phyloP scores from a whole-genome alignment of 1,140 invertebrate species.

The Zaprionus camerounensis region DNA sequence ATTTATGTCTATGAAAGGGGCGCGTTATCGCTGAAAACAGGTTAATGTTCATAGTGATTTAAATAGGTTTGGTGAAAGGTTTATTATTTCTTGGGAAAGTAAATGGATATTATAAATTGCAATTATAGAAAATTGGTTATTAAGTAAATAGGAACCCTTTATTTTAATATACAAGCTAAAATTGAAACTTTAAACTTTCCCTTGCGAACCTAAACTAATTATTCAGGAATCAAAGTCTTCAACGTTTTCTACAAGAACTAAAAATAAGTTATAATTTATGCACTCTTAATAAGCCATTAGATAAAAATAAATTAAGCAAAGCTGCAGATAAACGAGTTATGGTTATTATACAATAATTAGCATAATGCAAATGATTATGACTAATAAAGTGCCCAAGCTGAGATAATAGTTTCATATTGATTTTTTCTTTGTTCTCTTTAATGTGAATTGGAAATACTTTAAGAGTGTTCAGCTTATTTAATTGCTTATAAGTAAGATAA shows the following conservation, averaged over 20 bases:
- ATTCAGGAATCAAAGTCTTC: neutral
- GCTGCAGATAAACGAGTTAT: conserved; percentile 25
- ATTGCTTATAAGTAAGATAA: neutral
- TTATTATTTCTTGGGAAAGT: neutral
- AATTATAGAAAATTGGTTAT: neutral
- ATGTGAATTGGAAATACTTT: neutral
- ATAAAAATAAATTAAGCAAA: conserved; percentile 17
- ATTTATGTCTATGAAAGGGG: neutral
- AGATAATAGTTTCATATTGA: neutral
- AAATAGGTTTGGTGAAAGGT: neutral
- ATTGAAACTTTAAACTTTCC: neutral
- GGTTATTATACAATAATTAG: conserved; percentile 12
- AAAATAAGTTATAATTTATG: conserved; percentile 16
- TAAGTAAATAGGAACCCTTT: neutral
- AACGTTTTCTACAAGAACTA: neutral
- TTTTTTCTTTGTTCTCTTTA: neutral
- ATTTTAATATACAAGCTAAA: neutral
- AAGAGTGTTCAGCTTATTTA: neutral
- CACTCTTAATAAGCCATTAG: conserved; percentile 8
- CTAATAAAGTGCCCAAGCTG: conserved; percentile 8
- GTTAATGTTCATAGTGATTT: neutral
- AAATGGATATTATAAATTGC: neutral
- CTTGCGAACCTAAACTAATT: neutral
- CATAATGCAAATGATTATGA: conserved; percentile 29
- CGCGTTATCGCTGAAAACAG: conserved; percentile 18